Evolutionary conservation across 2,888 invertebrate species (phyloP).

Genomic region (Sesia apiformis): DNA sequence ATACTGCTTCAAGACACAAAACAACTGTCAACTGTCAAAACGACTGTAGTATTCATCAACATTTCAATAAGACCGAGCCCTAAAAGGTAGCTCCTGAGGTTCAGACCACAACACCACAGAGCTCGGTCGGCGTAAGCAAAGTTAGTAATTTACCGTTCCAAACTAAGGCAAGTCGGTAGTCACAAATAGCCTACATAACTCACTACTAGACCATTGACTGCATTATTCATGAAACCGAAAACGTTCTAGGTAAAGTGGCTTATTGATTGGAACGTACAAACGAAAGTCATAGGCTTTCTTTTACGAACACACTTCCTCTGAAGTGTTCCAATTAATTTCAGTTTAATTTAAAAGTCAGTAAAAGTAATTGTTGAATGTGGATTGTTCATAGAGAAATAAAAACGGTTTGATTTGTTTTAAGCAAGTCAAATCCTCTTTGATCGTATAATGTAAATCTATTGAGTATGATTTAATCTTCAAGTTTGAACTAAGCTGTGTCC

Average conservation of each 20-base stretch:
- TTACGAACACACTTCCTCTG: background rate
- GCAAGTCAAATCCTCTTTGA: background rate
- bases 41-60: background rate
- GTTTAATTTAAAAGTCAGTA: background rate
- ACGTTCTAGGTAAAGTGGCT: background rate
- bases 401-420: slow-evolving; percentile 6
- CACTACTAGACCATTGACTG: background rate
- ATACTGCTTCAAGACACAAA: too few relatives aligned
- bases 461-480: too few relatives aligned
- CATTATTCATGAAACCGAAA: slow-evolving; percentile 12
- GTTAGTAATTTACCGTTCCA: slow-evolving; percentile 20
- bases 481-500: too few relatives aligned
- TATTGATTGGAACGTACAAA: background rate
- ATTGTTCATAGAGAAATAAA: background rate
- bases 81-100: background rate
- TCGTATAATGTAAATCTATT: too few relatives aligned
- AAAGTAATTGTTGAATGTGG: background rate
- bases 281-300: background rate
- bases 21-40: background rate
- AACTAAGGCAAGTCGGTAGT: slow-evolving; percentile 9
- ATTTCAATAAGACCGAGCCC: background rate
- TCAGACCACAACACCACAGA: background rate
- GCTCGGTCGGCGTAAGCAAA: slow-evolving; percentile 12
- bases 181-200: slow-evolving; percentile 6
- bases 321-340: background rate